Base-by-base conservation (phyloP, 1,140 invertebrate species). In the Parasteatoda tepidariorum region DNA sequence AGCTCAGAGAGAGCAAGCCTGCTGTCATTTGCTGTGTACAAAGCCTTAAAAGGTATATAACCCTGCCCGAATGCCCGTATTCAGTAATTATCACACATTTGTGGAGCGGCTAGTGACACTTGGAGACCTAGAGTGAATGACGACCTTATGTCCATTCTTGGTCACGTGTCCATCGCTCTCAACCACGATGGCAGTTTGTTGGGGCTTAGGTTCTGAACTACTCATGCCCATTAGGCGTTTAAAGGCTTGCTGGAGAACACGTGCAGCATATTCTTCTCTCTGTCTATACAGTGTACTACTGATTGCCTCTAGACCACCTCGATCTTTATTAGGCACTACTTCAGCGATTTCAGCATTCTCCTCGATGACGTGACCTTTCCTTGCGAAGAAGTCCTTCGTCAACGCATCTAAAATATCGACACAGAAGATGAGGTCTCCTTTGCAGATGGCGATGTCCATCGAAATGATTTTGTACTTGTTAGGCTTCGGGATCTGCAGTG, bases 391-490 rank as follows among this genome's bases (percentile, higher is more conserved):
- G 92, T 98, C 96, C 86, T 91, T 91, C 24, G 91, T 92, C 76
- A 99, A 92, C 34, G 97, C 97, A 90, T 99, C 97, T 87, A 99
- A 92, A 87, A 99, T 98, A 91, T 99, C 97, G 86, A 98, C 95
- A 90, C 97, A 99, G 91, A 96, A 98, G 92, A 98, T 96, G 90
- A 95, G 92, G 90, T 99, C 97, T 59, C 94, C 95, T 90, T 97
- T 96, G 91, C 97, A 99, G 88, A 99, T 99, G 68, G 97, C 95
- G 89, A 99, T 98, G 90, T 99, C 97, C 95, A 99, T 97, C 86
- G 95, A 96, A 88, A 98, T 96, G 88, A 99, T 97, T 92, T 98
- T 98, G 90, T 98, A 98, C 91, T 98, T 97, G 89, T 99, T 99
- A 64, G 97, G 97, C 90, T 98, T 98, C 88, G 97, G 96, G 86